phyloP scores from a whole-genome alignment of 2,888 invertebrate species.

The Drosophila vallismaia region DNA sequence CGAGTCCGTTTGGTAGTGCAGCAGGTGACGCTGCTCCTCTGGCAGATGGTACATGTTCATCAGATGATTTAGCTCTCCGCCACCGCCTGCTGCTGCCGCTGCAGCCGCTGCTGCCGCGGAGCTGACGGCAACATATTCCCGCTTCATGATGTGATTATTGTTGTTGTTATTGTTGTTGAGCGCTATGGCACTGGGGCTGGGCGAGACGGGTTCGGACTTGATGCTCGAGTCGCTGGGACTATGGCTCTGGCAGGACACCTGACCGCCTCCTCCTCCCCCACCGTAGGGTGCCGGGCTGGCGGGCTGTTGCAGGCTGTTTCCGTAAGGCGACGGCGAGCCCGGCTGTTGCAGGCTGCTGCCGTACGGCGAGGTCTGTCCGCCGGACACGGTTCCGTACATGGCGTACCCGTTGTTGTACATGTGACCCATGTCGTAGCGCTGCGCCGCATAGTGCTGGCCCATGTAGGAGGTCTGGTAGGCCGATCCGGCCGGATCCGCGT shows the following conservation, averaged over 20 bases:
- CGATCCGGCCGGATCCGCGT: slow-evolving; percentile 87
- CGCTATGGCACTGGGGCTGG: slow-evolving; percentile 86
- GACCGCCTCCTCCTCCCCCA: slow-evolving; percentile 85
- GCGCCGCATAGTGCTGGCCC: slow-evolving; percentile 88
- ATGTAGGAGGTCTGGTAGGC: slow-evolving; percentile 90
- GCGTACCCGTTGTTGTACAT: slow-evolving; percentile 91
- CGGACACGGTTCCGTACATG: slow-evolving; percentile 89
- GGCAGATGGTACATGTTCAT: slow-evolving; percentile 88
- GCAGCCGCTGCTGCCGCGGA: slow-evolving; percentile 83
- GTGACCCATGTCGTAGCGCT: slow-evolving; percentile 95
- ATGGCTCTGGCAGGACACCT: slow-evolving; percentile 89
- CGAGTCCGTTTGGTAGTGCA: slow-evolving; percentile 84
- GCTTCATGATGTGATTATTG: slow-evolving; percentile 86
- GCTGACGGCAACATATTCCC: slow-evolving; percentile 87
- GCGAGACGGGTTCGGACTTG: slow-evolving; percentile 94
- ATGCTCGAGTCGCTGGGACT: slow-evolving; percentile 94
- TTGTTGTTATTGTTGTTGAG: slow-evolving; percentile 82
- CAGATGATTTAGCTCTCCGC: slow-evolving; percentile 87
- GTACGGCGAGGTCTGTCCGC: slow-evolving; percentile 91
- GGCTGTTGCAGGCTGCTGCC: slow-evolving; percentile 87
- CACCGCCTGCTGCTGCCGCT: slow-evolving; percentile 81
- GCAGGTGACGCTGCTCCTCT: slow-evolving; percentile 84
- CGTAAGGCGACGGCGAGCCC: slow-evolving; percentile 88
- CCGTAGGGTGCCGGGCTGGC: slow-evolving; percentile 46
- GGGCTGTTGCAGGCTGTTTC: slow-evolving; percentile 65